Base-by-base conservation (phyloP, 2,113 vertebrate genomes). In the Leptosomus discolor region DNA sequence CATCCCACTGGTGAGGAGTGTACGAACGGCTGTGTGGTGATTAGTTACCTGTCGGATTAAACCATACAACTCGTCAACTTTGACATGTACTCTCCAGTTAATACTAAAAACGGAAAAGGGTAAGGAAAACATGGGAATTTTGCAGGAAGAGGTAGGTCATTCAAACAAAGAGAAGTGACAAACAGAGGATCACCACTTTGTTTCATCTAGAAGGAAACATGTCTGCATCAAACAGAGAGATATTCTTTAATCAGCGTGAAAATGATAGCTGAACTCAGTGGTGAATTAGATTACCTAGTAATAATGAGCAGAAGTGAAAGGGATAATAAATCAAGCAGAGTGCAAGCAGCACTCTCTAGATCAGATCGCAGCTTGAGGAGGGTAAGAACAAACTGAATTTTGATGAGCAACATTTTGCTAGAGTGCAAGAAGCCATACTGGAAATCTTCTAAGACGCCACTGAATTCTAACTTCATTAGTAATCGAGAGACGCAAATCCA, bases 251-350 rank as follows among this genome's bases (percentile, higher is more conserved):
- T 91, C 68, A 78, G 12, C 19, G 43, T 46, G 32, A 24, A 63
- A 87, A 92, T 2, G 39, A 56, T 15, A 87, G 51, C 41, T 51
- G 80, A 71, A 77, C 39, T 84, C 9, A 1, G 9, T 71, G 73
- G 79, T 51, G 91, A 92, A 96, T 96, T 70, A 87, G 46, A 76
- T 81, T 94, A 94, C 71, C 46, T 70, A 50, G 60, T 64, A 87
- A 84, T 95, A 97, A 95, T 75, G 73, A 95, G 60, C 26, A 91
- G 24, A 91, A 94, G 37, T 56, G 80, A 87, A 89, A 92, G 53
- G 91, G 76, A 50, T 85, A 94, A 97, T 96, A 96, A 96, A 96
- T 95, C 93, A 97, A 77, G 21, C 26, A 43, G 73, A 75, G 39
- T 14, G 8, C 64, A 74, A 81, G 48, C 43, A 89, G 51, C 56